Base-by-base conservation (phyloP, 23 tunicate species). In the Clavelina lepadiformis region DNA sequence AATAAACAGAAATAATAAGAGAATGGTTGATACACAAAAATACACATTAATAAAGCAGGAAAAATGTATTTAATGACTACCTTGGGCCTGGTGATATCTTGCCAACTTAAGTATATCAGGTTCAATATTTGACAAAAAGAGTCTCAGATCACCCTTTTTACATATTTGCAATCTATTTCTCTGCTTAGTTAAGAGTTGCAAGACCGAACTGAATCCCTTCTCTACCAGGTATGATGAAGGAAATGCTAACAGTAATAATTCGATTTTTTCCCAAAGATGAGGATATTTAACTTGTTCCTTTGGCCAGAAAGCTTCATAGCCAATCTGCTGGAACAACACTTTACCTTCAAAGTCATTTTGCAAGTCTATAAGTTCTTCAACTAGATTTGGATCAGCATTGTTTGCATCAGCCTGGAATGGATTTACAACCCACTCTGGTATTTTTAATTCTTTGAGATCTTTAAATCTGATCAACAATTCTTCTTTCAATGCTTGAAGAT, bases 311-410 rank as follows among this genome's bases (percentile, higher is more conserved):
- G 65, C 65, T 58, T 58, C 35, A 28, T 28, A 58, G 36, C 65
- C 65, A 58, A 58, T 58, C 35, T 58, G 65, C 65, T 58, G 31
- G n/a, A 58, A 58, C 65, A 58, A 58, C 65, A 28, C 65, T 58
- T 58, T 20, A 58, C 36, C 35, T 58, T 58, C 65, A 58, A 58
- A 58, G 65, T 58, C 65, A 58, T 58, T 58, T 28, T 58, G 65
- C 36, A 58, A 58, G 36, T 58, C 36, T 58, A n/a, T 53, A 53
- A 53, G 58, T 53, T 53, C 58, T 53, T 53, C 58, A 53, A n/a
- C n/a, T n/a, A n/a, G n/a, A n/a, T n/a, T n/a, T n/a, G n/a, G n/a
- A n/a, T n/a, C n/a, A n/a, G n/a, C n/a, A n/a, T n/a, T n/a, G n/a
- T n/a, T n/a, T n/a, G 49, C 15, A 41, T 41, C 49, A 41, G 11